phyloP scores from a whole-genome alignment of 1,140 invertebrate species.

The Drosophila pallidifrons region DNA sequence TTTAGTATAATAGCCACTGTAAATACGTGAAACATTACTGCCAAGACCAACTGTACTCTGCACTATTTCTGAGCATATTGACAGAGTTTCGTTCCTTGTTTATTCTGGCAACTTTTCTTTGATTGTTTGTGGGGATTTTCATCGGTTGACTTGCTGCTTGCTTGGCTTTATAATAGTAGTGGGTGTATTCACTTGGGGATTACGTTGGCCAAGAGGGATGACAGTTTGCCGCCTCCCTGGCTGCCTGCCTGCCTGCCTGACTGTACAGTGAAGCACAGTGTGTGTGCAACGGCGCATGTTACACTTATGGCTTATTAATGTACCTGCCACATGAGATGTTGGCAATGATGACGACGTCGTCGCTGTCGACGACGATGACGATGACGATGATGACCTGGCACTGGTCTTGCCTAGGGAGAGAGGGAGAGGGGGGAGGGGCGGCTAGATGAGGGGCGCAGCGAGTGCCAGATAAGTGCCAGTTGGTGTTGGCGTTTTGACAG shows the following conservation, averaged over 20 bases:
- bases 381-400: slow-evolving; percentile 12
- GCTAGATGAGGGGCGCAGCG: neutral
- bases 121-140: slow-evolving; percentile 31
- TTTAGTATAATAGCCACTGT: slow-evolving; percentile 15
- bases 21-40: slow-evolving; percentile 16
- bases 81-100: slow-evolving; percentile 13
- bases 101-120: slow-evolving; percentile 16
- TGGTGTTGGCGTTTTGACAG: slow-evolving; percentile 51
- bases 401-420: too few relatives aligned
- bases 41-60: slow-evolving; percentile 26
- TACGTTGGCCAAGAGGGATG: neutral
- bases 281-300: slow-evolving; percentile 33
- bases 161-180: neutral
- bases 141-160: slow-evolving; percentile 12
- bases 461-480: slow-evolving; percentile 47
- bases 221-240: too few relatives aligned
- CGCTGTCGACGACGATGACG: slow-evolving; percentile 4
- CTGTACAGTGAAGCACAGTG: slow-evolving; percentile 3
- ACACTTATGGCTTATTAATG: slow-evolving; percentile 57
- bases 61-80: slow-evolving; percentile 18
- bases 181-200: slow-evolving; percentile 10
- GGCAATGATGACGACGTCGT: slow-evolving; percentile 3
- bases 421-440: neutral
- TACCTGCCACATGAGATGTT: slow-evolving; percentile 36
- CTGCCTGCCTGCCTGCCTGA: too few relatives aligned